Evolutionary conservation across 1,140 invertebrate genomes (phyloP).

Genomic region (Sitobion miscanthi): DNA sequence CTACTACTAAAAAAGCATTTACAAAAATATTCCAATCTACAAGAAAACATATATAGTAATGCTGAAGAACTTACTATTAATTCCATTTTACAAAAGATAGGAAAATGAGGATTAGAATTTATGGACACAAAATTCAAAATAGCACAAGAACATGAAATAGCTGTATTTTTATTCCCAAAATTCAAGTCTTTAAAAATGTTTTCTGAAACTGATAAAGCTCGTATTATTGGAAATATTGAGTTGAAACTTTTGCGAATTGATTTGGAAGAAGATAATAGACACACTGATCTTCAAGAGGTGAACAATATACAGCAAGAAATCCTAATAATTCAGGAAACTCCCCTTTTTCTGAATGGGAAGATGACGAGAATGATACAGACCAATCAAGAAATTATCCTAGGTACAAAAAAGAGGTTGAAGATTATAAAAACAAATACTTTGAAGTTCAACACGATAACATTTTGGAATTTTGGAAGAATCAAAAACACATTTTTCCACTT

Average conservation of each 20-base stretch:
- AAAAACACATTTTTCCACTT: no score
- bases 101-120: neutral
- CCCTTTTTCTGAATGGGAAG: constrained; percentile 7
- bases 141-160: neutral
- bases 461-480: neutral
- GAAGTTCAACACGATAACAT: neutral
- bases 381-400: neutral
- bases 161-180: constrained; percentile 3
- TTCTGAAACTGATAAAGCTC: neutral
- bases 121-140: neutral
- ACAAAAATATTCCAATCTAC: neutral
- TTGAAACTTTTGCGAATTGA: neutral
- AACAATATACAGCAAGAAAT: neutral
- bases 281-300: neutral
- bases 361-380: neutral
- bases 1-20: neutral
- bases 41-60: neutral
- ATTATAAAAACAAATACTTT: neutral
- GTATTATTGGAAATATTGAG: neutral
- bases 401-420: neutral
- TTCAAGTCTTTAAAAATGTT: neutral
- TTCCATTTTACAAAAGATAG: neutral
- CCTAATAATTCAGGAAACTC: neutral
- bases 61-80: neutral
- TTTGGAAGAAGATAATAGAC: neutral